Base-by-base conservation (phyloP, 1,140 invertebrate species). In the Drosophila murphyi region DNA sequence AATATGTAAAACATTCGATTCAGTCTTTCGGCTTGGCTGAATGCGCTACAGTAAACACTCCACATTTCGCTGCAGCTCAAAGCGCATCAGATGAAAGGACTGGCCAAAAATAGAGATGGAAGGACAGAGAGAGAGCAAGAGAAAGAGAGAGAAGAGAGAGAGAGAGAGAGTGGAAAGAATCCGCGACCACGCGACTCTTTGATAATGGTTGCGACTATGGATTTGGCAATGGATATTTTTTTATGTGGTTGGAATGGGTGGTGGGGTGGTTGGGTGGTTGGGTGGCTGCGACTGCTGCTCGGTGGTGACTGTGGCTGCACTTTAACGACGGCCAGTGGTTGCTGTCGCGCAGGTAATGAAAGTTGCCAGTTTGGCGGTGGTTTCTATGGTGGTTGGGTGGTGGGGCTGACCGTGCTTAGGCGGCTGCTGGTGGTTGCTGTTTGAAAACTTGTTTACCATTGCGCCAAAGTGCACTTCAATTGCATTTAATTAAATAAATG, bases 401-500 rank as follows among this genome's bases (percentile, higher is more conserved):
- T 68, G 20, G 20, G 20, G 80, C 81, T 76, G 64, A n/a, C 39
- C n/a, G 8, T 10, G 39, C 39, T 41, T 43, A n/a, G 4, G 10
- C 10, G n/a, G 5, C 50, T n/a, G 31, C 20, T 41, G 57, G 47
- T 67, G 61, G 52, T 56, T 43, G 59, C 57, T 74, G 65, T 50
- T 70, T 63, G 41, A 59, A 82, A 87, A 87, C 54, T 43, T 69
- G 70, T 77, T 71, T 73, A 81, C 64, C 35, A 60, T 50, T 64
- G 39, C 52, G 54, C 55, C 57, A 51, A 87, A 87, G 83, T 88
- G 83, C 83, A 88, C 85, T 88, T 89, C 73, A 89, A 80, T 72
- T 88, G 83, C 83, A 88, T 89, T 75, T 89, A 77, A 89, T 89
- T 83, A 80, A 73, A 88, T 73, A 41, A 68, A 68, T 71, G 65